Evolutionary conservation across 2,113 vertebrate species (phyloP).

Genomic region (Anhinga rufa): DNA sequence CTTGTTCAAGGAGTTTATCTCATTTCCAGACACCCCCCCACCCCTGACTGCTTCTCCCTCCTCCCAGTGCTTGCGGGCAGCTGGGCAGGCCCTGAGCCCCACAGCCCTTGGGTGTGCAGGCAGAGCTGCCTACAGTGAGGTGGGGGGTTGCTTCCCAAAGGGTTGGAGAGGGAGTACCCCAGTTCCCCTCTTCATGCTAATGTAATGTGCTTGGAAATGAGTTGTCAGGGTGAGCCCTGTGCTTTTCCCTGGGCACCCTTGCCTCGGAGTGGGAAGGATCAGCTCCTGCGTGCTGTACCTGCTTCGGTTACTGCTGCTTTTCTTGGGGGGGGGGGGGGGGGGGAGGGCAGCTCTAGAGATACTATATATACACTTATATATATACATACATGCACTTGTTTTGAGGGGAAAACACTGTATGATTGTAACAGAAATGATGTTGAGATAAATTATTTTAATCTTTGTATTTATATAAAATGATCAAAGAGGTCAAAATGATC

Average conservation of each 20-base stretch:
- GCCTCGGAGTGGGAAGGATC: not conserved
- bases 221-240: not conserved
- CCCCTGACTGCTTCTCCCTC: not conserved
- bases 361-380: not conserved
- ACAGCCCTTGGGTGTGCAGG: rapidly evolving
- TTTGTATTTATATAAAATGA: conserved; percentile 58
- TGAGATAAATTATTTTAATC: conserved; percentile 61
- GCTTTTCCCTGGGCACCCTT: not conserved
- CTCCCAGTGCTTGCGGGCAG: not conserved
- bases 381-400: not conserved
- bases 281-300: not conserved
- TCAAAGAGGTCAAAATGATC: not conserved
- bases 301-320: conserved; percentile 44
- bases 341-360: conserved; percentile 5
- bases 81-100: not conserved
- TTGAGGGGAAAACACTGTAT: conserved; percentile 38
- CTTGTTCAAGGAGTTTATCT: not conserved
- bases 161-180: not conserved
- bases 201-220: not conserved
- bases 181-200: not conserved
- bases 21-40: not conserved
- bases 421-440: conserved; percentile 39
- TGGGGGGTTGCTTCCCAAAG: not conserved
- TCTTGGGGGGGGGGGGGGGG: not conserved
- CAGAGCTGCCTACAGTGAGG: not conserved